Base-by-base conservation (phyloP, 1,140 invertebrate genomes). In the Microplitis mediator region DNA sequence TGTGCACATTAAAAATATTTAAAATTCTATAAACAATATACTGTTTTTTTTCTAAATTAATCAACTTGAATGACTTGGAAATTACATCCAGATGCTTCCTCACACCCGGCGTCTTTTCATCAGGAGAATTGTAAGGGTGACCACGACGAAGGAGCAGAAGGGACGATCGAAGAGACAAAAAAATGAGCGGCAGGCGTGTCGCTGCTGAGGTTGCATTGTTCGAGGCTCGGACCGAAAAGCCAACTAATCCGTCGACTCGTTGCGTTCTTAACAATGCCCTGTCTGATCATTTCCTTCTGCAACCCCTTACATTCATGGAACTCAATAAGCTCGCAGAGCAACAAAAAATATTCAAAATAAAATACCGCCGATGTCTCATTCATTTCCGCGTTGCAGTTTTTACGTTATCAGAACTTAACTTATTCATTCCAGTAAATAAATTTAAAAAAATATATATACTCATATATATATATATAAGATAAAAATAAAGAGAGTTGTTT, bases 271-370 rank as follows among this genome's bases (percentile, higher is more conserved):
- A 71, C 69, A 71, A 71, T 71, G 69, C 69, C 61, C 16, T 51
- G 69, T 61, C 69, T 71, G 69, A 71, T 71, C 69, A 71, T 71
- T 71, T 71, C 69, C 61, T 71, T 71, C 69, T 64, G 61, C 58
- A 63, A 71, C 69, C 60, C 69, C 52, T 54, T 54, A 45, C 39
- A 45, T 45, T 45, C 39, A 6, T 11, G 23, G 6, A 45, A 45
- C 39, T 45, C 39, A 45, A 45, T 45, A 45, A 45, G 39, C 39
- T 45, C 39, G 6, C 6, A 8, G 4, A 39, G 34, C 13, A 35
- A 35, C 34, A 16, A 64, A 64, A 45, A 45, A 14, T 36, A 39
- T 45, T 45, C 39, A 8, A 45, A 45, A 45, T 45, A 45, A 11
- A 45, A 45, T 9, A 2, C 11, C 39, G 2, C 6, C 39, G 11